Base-by-base conservation (phyloP, 2,113 vertebrate genomes). In the Macrotus californicus region DNA sequence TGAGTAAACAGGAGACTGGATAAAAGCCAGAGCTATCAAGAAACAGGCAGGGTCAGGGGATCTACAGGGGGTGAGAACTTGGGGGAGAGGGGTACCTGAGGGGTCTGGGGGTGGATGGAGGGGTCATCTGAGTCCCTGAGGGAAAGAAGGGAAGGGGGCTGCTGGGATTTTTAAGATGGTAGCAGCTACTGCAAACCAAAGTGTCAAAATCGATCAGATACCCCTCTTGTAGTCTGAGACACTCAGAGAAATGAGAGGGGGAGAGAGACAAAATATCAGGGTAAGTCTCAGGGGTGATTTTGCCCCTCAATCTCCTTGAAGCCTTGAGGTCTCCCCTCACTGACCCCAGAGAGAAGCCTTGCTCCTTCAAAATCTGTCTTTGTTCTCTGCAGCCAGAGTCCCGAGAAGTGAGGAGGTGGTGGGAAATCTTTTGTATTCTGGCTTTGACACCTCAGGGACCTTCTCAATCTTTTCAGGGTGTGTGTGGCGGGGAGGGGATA, bases 1-100 rank as follows among this genome's bases (percentile, higher is more conserved):
- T 50, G 54, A 94, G 50, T 66, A 72, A 89, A 97, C 36, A 94
- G 22, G n/a, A 94, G 73, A 24, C 18, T 54, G 61, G 64, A 69
- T 21, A 16, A 64, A 41, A 83, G 64, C 59, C 96, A 87, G 80
- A 70, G 69, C 29, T 26, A 66, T 43, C 5, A 12, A 39, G 84
- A 80, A 76, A n/a, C 15, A n/a, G 48, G 48, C 10, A 67, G 36
- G 13, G 3, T 2, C 6, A 34, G 46, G 10, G 36, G 22, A 59
- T 3, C 7, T 43, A 14, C 1, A 0, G 21, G 16, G 24, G 59
- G 7, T 1, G 9, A 64, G 29, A 36, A 43, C 26, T 75, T 26
- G 19, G 43, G 1, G 6, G 24, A 41, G 46, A 82, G 72, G 15
- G 19, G 14, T 39, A 29, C 24, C 69, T 48, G 21, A 61, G 61